phyloP scores from a whole-genome alignment of 2,888 invertebrate species.

The Sialis lutaria region DNA sequence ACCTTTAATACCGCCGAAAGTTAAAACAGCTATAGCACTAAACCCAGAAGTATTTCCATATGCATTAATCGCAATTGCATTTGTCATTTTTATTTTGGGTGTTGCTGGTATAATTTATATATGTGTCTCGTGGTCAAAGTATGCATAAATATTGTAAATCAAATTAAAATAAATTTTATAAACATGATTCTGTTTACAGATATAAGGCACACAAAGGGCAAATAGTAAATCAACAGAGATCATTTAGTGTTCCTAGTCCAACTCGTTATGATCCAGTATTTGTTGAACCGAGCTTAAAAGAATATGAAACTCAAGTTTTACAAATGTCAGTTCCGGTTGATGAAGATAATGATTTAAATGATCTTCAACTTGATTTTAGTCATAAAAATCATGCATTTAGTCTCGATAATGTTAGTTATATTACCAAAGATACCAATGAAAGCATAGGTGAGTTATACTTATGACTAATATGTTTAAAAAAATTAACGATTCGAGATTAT shows the following conservation, averaged over 20 bases:
- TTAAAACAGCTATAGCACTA: slow-evolving; percentile 25
- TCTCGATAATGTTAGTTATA: slow-evolving; percentile 76
- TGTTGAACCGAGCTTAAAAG: slow-evolving; percentile 66
- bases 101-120: slow-evolving; percentile 82
- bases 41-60: slow-evolving; percentile 62
- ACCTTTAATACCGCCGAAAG: slow-evolving; percentile 29
- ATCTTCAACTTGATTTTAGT: slow-evolving; percentile 72
- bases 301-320: slow-evolving; percentile 88
- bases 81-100: slow-evolving; percentile 75
- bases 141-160: slow-evolving; percentile 15
- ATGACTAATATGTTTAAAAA: not conserved
- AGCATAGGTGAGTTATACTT: slow-evolving; percentile 21
- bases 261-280: slow-evolving; percentile 52
- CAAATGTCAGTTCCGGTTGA: slow-evolving; percentile 86
- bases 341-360: slow-evolving; percentile 57
- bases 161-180: not conserved
- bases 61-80: slow-evolving; percentile 73
- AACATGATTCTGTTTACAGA: slow-evolving; percentile 24
- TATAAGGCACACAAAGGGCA: slow-evolving; percentile 76
- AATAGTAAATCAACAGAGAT: slow-evolving; percentile 24
- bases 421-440: slow-evolving; percentile 58
- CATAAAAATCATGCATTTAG: slow-evolving; percentile 76
- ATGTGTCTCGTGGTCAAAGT: slow-evolving; percentile 88
- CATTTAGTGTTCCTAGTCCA: slow-evolving; percentile 38
- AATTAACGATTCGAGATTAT: too few relatives aligned